These are phyloP conservation scores for Scomber colias DNA, from an alignment of 2,113 vertebrate genomes.

Conservation along the genomic window DNA sequence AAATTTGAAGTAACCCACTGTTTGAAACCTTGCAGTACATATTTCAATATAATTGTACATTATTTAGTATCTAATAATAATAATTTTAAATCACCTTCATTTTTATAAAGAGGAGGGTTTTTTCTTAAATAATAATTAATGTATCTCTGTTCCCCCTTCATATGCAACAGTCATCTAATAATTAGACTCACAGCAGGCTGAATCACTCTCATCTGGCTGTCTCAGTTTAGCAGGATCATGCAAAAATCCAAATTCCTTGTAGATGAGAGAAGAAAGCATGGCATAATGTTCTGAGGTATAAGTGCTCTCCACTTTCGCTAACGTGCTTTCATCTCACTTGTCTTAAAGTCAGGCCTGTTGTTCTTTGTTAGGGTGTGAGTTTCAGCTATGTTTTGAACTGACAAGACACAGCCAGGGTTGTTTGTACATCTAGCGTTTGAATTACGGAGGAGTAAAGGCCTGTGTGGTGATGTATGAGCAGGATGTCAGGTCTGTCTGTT, in stretches of 20 bases:
- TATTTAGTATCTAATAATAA: not conserved
- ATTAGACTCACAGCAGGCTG: constrained; percentile 45
- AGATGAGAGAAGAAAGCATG: constrained; percentile 52
- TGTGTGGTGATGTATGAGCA: constrained; percentile 75
- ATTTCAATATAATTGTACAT: not conserved
- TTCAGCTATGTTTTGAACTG: constrained; percentile 70
- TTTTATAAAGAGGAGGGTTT: not conserved
- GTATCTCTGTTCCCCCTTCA: not conserved
- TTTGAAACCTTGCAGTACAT: not conserved
- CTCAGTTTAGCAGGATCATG: constrained; percentile 29
- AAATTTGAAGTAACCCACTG: not conserved
- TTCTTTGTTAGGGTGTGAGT: constrained; percentile 77
- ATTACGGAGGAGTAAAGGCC: constrained; percentile 69
- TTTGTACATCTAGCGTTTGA: constrained; percentile 74
- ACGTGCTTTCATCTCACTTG: constrained; percentile 71
- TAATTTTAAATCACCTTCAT: not conserved
- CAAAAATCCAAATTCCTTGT: constrained; percentile 62
- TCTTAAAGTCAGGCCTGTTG: constrained; percentile 62
- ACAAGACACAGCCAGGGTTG: constrained; percentile 71
- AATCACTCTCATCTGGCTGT: constrained; percentile 37
- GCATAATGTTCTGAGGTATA: constrained; percentile 53
- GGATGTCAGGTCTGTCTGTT: constrained; percentile 78
- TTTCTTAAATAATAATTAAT: not conserved
- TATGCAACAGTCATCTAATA: constrained; percentile 14
- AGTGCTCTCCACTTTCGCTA: constrained; percentile 69